Base-by-base conservation (phyloP, 2,888 invertebrate genomes). In the Drosophila pullipes region DNA sequence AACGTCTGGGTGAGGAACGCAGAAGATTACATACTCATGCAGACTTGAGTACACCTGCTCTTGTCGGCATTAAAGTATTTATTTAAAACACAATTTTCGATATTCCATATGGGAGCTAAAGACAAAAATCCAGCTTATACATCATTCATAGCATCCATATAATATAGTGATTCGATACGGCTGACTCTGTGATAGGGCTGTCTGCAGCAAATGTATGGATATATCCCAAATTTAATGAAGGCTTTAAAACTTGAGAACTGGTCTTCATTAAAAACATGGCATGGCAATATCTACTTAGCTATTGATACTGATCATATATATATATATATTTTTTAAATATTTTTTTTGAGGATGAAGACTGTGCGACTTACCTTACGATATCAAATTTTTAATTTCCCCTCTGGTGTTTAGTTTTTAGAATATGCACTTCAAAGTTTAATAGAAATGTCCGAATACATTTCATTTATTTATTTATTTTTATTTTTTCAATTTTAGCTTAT, bases 401-500 rank as follows among this genome's bases (percentile, higher is more conserved):
- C 2, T 10, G 41, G 2, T n/a, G n/a, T 4, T 41, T 11, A 41
- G 2, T 41, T 41, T 41, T 11, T 2, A 1, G 10, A 4, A 22
- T 1, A 5, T 11, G 5, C 0, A 44, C n/a, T 11, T 22, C 7
- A 13, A 47, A 22, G 4, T 4, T 22, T 7, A 7, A 13, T 13
- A 6, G 3, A 22, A 13, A 13, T 44, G 2, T 16, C 16, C 0
- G 6, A 13, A 7, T 0, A 0, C 0, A 4, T 47, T 7, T 22
- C 0, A 16, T 22, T 22, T 0, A 7, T 22, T 25, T 4, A 7
- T 16, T 22, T 16, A 4, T 7, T 47, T 9, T 16, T 3, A 1
- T 7, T 22, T 1, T 13, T 3, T 13, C 0, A 7, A 7, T 4
- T 47, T 13, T 22, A 3, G 1, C 3, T n/a, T 22, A 1, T 6